Percentiles rank a stretch among this genome's conserved stretches.
phyloP scores from a whole-genome alignment of 37 sponge, comb jelly and placozoan species.

The Oscarella lobularis region DNA sequence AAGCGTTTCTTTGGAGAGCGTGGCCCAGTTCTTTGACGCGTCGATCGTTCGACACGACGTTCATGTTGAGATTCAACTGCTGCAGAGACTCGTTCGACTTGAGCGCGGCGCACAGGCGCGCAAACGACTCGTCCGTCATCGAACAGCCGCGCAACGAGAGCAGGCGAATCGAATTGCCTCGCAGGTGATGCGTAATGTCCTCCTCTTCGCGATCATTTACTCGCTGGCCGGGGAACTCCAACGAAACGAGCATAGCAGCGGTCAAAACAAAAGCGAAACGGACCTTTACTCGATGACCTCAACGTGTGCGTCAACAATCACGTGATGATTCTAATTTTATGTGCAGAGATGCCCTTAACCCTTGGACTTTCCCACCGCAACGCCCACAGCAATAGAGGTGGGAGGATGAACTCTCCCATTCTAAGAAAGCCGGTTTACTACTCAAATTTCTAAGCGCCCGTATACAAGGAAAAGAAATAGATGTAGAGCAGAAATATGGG shows the following conservation, averaged over 20 bases:
- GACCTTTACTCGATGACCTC: too few species aligned
- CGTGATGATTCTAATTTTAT: too few species aligned
- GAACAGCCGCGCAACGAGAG: background rate
- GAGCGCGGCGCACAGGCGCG: background rate
- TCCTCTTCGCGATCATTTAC: background rate
- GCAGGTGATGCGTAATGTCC: background rate
- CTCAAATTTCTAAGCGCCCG: slow-evolving; percentile 62
- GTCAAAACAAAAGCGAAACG: background rate
- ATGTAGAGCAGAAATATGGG: slow-evolving; percentile 76
- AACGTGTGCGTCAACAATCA: too few species aligned
- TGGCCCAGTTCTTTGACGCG: background rate
- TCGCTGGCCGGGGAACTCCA: background rate
- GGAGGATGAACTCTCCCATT: background rate
- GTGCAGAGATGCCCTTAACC: too few species aligned
- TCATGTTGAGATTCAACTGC: background rate
- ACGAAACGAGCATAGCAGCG: background rate
- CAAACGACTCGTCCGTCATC: background rate
- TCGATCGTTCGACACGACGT: background rate
- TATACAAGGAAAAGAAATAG: slow-evolving; percentile 74
- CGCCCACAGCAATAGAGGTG: background rate
- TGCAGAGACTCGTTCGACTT: background rate
- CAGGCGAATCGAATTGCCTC: background rate
- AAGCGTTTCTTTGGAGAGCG: background rate
- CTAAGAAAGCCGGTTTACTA: background rate
- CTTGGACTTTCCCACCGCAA: background rate